A percentile compares a stretch with the other conserved stretches of the same genome.
phyloP scores from a whole-genome alignment of 2,888 invertebrate species.

The Rhimphoctona megacephalus region DNA sequence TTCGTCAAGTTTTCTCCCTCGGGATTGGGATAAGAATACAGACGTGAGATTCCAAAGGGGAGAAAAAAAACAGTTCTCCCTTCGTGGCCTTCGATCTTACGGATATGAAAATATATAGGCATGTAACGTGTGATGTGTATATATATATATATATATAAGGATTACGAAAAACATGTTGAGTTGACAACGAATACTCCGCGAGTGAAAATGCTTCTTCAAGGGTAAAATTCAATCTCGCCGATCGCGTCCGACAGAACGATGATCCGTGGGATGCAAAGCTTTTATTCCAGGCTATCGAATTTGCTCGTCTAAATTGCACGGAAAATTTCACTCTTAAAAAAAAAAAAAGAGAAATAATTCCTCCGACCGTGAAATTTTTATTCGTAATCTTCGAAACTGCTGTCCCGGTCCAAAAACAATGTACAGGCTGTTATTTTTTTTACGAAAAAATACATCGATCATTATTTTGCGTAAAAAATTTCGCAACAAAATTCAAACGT shows the following conservation, averaged over 20 bases:
- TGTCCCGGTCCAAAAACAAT: not conserved
- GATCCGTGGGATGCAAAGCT: conserved; percentile 32
- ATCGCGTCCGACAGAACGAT: conserved; percentile 40
- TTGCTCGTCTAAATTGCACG: not conserved
- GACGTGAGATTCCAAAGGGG: not conserved
- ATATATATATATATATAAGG: not conserved
- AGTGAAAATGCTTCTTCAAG: not conserved
- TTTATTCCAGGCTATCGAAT: conserved; percentile 6
- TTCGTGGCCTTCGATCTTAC: conserved; percentile 15
- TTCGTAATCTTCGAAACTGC: not conserved
- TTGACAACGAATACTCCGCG: conserved; percentile 6
- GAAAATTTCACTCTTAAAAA: not conserved
- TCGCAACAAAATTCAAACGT: too few relatives aligned
- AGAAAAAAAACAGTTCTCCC: not conserved
- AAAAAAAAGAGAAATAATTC: not conserved
- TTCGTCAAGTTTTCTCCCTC: conserved; percentile 7
- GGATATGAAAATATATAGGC: not conserved
- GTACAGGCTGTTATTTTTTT: too few relatives aligned
- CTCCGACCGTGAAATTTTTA: not conserved
- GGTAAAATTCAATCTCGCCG: conserved; percentile 57
- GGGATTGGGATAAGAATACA: conserved; percentile 7
- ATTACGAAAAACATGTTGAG: not conserved
- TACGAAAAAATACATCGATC: too few relatives aligned
- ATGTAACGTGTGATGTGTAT: not conserved
- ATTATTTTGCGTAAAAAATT: too few relatives aligned